Evolutionary conservation across 2,888 invertebrate species (phyloP).

Genomic region (Synanthedon myopaeformis): DNA sequence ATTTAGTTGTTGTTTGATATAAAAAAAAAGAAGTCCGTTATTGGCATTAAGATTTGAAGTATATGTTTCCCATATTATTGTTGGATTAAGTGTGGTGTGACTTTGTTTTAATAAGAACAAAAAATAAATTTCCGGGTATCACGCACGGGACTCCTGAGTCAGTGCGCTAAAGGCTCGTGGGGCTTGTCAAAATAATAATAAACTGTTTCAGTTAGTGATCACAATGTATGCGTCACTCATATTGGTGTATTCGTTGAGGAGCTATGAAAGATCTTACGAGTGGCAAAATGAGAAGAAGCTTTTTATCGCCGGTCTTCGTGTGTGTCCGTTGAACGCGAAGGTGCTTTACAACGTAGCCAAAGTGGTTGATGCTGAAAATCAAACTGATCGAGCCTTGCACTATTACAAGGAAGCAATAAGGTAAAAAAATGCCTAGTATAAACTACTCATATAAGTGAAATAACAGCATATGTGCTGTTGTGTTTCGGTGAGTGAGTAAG

Average conservation of each 20-base stretch:
- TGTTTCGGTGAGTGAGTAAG: too few species aligned
- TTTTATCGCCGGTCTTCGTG: slow-evolving; percentile 83
- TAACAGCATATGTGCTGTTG: too few species aligned
- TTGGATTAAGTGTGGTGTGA: too few species aligned
- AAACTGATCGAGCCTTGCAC: slow-evolving; percentile 75
- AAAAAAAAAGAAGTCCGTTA: too few species aligned
- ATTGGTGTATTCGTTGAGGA: slow-evolving; percentile 36
- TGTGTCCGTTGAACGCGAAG: slow-evolving; percentile 96
- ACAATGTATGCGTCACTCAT: slow-evolving; percentile 11
- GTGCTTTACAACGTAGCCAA: slow-evolving; percentile 94
- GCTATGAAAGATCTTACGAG: slow-evolving; percentile 76
- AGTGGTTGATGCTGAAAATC: slow-evolving; percentile 80
- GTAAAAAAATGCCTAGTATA: slow-evolving; percentile 31
- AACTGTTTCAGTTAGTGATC: slow-evolving; percentile 26
- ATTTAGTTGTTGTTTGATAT: too few species aligned
- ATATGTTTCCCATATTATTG: too few species aligned
- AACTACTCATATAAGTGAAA: too few species aligned
- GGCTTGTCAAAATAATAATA: neutral
- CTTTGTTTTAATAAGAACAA: too few species aligned
- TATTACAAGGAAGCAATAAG: slow-evolving; percentile 84
- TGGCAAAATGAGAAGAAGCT: slow-evolving; percentile 86
- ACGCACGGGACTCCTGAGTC: too few species aligned
- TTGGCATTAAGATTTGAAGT: too few species aligned
- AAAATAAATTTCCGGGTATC: too few species aligned
- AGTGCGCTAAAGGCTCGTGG: too few species aligned